Evolutionary conservation across 2,113 vertebrate species (phyloP).

Genomic region (Sphaerodactylus townsendi): DNA sequence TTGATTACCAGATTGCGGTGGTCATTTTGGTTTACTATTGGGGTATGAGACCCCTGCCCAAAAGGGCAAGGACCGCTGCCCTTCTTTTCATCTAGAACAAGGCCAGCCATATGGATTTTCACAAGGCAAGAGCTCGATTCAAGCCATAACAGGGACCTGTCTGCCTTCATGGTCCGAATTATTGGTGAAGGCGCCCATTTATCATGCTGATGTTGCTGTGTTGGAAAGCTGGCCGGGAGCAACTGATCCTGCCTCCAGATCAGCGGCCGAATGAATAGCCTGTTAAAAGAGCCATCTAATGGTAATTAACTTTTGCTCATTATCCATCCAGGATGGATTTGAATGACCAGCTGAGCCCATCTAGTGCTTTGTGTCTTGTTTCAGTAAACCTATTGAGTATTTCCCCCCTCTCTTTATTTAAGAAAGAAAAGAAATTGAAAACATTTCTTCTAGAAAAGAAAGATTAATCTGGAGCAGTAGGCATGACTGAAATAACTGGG

Average conservation of each 20-base stretch:
- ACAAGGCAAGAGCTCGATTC: neutral
- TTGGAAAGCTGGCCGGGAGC: neutral
- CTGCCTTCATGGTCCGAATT: neutral
- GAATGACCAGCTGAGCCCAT: constrained; percentile 28
- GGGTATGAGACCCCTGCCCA: too few species aligned
- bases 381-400: constrained; percentile 12
- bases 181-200: constrained; percentile 16
- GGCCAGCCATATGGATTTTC: neutral
- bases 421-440: constrained; percentile 16
- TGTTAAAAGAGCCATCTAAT: constrained; percentile 24
- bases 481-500: constrained; percentile 56
- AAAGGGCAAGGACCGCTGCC: neutral
- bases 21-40: too few species aligned
- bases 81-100: neutral
- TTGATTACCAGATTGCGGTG: neutral
- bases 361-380: constrained; percentile 18
- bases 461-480: constrained; percentile 44
- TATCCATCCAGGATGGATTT: constrained; percentile 15
- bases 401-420: neutral
- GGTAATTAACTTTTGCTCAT: constrained; percentile 37
- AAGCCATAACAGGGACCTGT: neutral
- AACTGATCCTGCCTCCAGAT: constrained; percentile 32
- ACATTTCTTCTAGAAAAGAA: neutral
- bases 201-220: constrained; percentile 2
- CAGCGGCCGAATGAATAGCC: neutral